Evolutionary conservation across 2,888 invertebrate species (phyloP).

Genomic region (Ctenicera cuprea): DNA sequence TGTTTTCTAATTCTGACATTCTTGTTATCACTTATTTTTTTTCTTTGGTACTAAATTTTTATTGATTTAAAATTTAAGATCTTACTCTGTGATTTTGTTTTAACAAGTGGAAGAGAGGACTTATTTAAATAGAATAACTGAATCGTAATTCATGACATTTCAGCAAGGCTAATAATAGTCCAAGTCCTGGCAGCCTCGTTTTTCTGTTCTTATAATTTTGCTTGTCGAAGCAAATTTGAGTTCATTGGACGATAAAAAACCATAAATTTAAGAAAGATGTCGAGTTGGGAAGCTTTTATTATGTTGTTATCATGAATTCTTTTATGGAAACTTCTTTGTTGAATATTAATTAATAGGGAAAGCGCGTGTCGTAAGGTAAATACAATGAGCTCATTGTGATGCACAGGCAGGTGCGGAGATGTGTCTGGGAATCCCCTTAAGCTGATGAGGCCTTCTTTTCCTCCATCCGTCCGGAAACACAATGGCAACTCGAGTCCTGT

Average conservation of each 20-base stretch:
- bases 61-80: no score
- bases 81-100: no score
- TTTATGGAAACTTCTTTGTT: constrained; percentile 54
- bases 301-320: constrained; percentile 54
- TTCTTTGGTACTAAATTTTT: no score
- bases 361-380: constrained; percentile 60
- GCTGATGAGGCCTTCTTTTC: constrained; percentile 63
- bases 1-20: no score
- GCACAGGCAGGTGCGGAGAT: constrained; percentile 65
- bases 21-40: no score
- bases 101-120: no score
- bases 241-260: constrained; percentile 25
- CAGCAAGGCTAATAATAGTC: neutral
- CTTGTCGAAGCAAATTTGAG: constrained; percentile 32
- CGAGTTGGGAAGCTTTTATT: constrained; percentile 42
- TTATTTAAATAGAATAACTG: neutral
- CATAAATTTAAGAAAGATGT: constrained; percentile 39
- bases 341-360: constrained; percentile 61
- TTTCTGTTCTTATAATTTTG: constrained; percentile 22
- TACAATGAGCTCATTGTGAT: constrained; percentile 65
- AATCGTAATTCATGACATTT: neutral
- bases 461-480: constrained; percentile 43
- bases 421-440: constrained; percentile 64
- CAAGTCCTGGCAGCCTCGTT: neutral
- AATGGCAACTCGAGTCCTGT: constrained; percentile 30